Conservation (phyloP, 2,113 vertebrate genomes). For the Rhodinocichla rosea region DNA sequence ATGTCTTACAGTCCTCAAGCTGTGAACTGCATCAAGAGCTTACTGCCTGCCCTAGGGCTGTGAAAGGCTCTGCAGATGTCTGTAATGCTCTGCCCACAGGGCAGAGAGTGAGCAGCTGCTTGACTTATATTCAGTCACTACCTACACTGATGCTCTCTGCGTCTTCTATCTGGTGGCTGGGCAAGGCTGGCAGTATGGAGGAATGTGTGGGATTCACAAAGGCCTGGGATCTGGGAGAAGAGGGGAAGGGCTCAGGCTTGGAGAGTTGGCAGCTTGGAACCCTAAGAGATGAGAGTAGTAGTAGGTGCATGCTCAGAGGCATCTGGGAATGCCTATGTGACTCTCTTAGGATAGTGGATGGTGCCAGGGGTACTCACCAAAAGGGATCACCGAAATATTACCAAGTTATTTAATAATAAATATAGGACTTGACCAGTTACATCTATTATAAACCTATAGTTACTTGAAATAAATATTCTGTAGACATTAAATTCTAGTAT, state of each 20-base stretch:
- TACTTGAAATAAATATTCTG: background rate
- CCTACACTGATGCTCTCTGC: fast-evolving
- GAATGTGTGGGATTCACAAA: background rate
- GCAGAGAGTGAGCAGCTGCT: background rate
- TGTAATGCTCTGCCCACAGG: background rate
- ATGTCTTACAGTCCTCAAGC: background rate
- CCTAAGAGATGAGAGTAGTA: background rate
- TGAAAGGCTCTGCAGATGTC: background rate
- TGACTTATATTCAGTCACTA: background rate
- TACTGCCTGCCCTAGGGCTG: background rate
- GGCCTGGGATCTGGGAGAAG: background rate
- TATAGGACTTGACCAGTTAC: background rate
- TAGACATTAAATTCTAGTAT: background rate
- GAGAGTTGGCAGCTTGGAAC: background rate
- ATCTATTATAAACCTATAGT: background rate
- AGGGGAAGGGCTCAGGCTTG: background rate
- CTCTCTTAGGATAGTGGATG: background rate
- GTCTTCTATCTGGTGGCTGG: background rate
- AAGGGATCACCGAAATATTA: background rate
- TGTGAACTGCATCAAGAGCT: background rate
- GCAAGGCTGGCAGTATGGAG: fast-evolving
- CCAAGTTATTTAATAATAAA: background rate
- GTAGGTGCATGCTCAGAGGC: fast-evolving
- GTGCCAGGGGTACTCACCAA: background rate
- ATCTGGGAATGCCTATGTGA: fast-evolving